phyloP scores from a whole-genome alignment of 2,113 vertebrate species.

The Protobothrops flavoviridis region DNA sequence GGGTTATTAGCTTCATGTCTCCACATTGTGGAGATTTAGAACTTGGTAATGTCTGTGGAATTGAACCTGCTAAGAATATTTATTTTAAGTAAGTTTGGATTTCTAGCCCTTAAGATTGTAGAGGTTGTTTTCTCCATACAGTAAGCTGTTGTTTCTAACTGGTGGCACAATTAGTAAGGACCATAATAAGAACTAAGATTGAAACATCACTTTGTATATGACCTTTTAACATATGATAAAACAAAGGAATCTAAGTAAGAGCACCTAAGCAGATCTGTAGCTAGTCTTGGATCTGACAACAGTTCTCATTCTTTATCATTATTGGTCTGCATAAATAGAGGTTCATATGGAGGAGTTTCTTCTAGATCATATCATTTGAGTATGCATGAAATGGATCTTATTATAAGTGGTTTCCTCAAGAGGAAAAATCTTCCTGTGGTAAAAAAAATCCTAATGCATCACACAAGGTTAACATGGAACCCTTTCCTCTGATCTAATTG shows the following conservation, averaged over 20 bases:
- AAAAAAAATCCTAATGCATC: background rate
- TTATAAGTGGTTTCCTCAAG: background rate
- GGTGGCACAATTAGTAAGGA: background rate
- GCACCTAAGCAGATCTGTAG: background rate
- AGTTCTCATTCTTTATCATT: background rate
- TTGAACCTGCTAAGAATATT: background rate
- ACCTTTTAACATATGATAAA: background rate
- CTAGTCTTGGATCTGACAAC: background rate
- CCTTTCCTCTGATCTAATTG: background rate
- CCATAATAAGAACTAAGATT: background rate
- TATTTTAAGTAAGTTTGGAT: background rate
- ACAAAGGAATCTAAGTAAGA: background rate
- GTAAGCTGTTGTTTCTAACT: background rate
- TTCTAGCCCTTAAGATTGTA: background rate
- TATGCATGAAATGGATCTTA: background rate
- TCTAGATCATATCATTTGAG: background rate
- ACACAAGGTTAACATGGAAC: background rate
- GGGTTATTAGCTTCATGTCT: background rate
- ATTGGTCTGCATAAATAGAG: background rate
- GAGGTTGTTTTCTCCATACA: background rate
- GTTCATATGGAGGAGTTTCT: background rate
- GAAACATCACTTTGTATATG: background rate
- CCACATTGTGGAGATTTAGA: background rate
- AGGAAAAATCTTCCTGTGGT: background rate
- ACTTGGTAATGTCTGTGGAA: background rate